phyloP scores from a whole-genome alignment of 1,140 invertebrate species.

The Penaeus vannamei region DNA sequence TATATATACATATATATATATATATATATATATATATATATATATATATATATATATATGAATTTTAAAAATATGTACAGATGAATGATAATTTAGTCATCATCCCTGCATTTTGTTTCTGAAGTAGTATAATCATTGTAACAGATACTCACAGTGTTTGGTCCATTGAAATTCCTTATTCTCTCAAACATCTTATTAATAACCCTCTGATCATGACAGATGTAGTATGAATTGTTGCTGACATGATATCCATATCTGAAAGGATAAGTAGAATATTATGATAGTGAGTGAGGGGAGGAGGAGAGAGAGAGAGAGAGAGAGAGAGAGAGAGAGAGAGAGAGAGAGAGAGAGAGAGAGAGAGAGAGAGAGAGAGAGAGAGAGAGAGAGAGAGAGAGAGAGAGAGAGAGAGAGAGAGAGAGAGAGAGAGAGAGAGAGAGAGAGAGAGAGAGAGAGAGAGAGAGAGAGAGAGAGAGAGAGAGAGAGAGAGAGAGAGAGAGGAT shows the following conservation, averaged over 20 bases:
- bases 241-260: conserved; percentile 86
- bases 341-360: not conserved
- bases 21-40: too few relatives aligned
- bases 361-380: too few relatives aligned
- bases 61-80: not conserved
- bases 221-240: conserved; percentile 89
- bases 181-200: conserved; percentile 87
- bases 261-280: not conserved
- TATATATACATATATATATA: too few relatives aligned
- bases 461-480: too few relatives aligned
- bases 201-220: conserved; percentile 82
- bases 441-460: too few relatives aligned
- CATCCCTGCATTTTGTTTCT: not conserved
- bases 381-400: too few relatives aligned
- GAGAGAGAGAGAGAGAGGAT: too few relatives aligned
- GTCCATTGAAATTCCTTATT: conserved; percentile 82
- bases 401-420: too few relatives aligned
- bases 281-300: not conserved
- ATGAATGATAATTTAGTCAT: not conserved
- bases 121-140: not conserved
- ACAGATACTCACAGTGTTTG: conserved; percentile 55
- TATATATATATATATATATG: not conserved
- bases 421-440: too few relatives aligned
- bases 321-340: not conserved
- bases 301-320: not conserved